phyloP scores from a whole-genome alignment of 2,888 invertebrate species.

The Agonopterix alstromeriana region DNA sequence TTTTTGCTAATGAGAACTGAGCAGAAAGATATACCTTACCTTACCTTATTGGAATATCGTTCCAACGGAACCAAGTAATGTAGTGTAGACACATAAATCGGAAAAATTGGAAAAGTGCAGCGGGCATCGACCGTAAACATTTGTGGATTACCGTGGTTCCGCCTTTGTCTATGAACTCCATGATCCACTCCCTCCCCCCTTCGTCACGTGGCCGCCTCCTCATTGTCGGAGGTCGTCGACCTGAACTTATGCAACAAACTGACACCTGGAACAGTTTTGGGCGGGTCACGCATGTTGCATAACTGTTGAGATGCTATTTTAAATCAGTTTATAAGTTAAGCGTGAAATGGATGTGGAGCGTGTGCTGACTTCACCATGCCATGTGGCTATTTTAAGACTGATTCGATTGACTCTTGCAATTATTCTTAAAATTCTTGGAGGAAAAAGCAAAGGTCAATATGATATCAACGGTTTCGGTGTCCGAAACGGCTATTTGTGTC shows the following conservation, averaged over 20 bases:
- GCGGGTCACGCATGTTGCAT: conserved; percentile 28
- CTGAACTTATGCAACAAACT: conserved; percentile 20
- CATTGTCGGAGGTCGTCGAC: conserved; percentile 51
- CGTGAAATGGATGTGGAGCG: conserved; percentile 15
- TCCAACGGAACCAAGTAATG: too few relatives aligned
- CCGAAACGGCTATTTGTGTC: not conserved
- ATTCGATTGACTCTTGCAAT: too few relatives aligned
- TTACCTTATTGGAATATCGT: too few relatives aligned
- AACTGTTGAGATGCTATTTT: conserved; percentile 23
- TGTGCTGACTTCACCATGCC: not conserved
- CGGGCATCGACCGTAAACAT: not conserved
- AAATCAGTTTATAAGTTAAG: conserved; percentile 5
- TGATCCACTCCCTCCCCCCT: conserved; percentile 20
- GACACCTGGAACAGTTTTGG: conserved; percentile 39
- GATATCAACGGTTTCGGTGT: not conserved
- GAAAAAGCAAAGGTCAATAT: too few relatives aligned
- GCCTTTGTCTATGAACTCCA: conserved; percentile 40
- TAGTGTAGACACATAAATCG: too few relatives aligned
- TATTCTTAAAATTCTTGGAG: too few relatives aligned
- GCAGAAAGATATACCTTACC: too few relatives aligned
- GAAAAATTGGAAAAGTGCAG: not conserved
- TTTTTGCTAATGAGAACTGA: too few relatives aligned
- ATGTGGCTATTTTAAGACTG: too few relatives aligned
- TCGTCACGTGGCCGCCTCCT: conserved; percentile 24
- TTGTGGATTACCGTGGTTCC: conserved; percentile 10